phyloP scores from a whole-genome alignment of 2,888 invertebrate genomes.

The Drosophila limbata region DNA sequence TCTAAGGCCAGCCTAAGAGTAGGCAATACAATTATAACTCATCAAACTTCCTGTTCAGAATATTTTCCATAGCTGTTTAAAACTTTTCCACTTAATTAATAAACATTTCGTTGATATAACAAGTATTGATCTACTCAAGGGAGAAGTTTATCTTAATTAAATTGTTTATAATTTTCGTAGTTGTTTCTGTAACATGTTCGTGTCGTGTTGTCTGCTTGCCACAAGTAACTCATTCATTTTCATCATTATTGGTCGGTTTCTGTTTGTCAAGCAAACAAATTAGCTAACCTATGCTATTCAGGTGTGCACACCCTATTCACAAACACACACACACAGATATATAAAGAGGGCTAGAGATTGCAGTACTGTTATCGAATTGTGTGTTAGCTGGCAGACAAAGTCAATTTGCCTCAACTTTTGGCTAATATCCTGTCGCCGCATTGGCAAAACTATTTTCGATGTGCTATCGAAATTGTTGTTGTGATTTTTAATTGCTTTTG shows the following conservation, averaged over 20 bases:
- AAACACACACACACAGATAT: conserved; percentile 10
- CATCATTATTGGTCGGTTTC: conserved; percentile 23
- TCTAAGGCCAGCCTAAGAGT: background rate
- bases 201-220: conserved; percentile 9
- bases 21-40: background rate
- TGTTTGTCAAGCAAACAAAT: conserved; percentile 57
- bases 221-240: conserved; percentile 5
- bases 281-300: conserved; percentile 36
- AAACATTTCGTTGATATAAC: background rate
- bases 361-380: conserved; percentile 34
- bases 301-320: conserved; percentile 12
- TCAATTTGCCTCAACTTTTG: conserved; percentile 69
- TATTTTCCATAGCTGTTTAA: conserved; percentile 1
- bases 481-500: conserved; percentile 74
- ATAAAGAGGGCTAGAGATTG: background rate
- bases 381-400: conserved; percentile 51
- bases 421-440: conserved; percentile 76
- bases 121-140: background rate
- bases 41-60: background rate
- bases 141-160: conserved; percentile 14
- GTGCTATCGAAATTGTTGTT: conserved; percentile 57
- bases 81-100: conserved; percentile 13
- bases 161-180: conserved; percentile 2
- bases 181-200: background rate
- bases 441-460: conserved; percentile 71